Conservation (phyloP, 2,113 vertebrate species). For the Zonotrichia leucophrys region DNA sequence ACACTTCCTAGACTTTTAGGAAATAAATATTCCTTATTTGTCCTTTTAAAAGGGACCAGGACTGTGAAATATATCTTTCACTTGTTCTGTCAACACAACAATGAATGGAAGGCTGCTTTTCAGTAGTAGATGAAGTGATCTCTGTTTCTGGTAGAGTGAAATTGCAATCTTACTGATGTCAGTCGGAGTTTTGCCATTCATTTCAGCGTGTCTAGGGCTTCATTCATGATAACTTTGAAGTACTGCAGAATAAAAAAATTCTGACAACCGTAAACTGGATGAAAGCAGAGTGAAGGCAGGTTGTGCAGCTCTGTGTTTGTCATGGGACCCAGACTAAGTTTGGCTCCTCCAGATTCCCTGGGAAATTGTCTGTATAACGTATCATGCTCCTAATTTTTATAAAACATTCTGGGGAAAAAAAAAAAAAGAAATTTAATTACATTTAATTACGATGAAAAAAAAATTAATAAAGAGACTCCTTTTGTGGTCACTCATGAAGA, state of each 20-base stretch:
- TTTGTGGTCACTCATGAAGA: not conserved
- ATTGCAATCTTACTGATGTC: slow-evolving; percentile 42
- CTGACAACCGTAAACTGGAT: not conserved
- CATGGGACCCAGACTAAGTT: not conserved
- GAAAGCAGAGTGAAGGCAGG: not conserved
- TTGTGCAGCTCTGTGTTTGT: not conserved
- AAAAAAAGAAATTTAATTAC: not conserved
- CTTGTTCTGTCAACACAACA: not conserved
- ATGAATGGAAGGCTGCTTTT: not conserved
- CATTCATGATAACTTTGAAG: slow-evolving; percentile 35
- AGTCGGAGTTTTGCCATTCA: not conserved
- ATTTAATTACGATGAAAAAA: not conserved
- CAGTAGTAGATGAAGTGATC: not conserved
- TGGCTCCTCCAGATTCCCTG: not conserved
- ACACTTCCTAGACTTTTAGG: not conserved
- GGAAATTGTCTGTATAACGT: not conserved
- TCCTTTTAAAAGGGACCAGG: not conserved
- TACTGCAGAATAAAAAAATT: slow-evolving; percentile 17
- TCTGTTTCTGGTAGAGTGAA: slow-evolving; percentile 36
- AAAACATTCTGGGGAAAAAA: not conserved
- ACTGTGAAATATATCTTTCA: slow-evolving; percentile 8
- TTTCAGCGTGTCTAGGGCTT: slow-evolving; percentile 9
- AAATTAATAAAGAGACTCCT: not conserved
- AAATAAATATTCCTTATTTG: slow-evolving; percentile 13
- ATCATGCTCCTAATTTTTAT: not conserved